Evolutionary conservation across 1,140 invertebrate genomes (phyloP).

Genomic region (Caenorhabditis elegans): DNA sequence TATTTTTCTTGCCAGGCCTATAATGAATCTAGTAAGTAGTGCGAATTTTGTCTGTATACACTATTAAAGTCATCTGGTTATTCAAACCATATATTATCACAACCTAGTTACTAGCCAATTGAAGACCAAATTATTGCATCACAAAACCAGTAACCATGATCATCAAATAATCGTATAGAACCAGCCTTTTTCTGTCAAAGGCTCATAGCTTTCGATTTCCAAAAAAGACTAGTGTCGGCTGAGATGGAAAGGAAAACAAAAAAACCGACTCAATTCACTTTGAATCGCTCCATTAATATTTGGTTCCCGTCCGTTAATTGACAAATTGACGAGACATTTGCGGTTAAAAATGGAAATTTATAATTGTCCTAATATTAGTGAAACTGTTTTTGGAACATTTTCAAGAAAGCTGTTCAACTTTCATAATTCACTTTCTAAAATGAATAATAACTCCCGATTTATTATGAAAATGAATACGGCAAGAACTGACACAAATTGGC

Average conservation of each 20-base stretch:
- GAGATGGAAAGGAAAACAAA: neutral
- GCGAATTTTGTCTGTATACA: no score
- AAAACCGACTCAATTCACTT: neutral
- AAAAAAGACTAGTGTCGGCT: neutral
- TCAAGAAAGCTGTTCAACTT: no score
- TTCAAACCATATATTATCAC: no score
- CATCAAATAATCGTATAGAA: slow-evolving; percentile 1
- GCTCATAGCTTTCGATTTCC: slow-evolving; percentile 16
- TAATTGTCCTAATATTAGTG: slow-evolving; percentile 1
- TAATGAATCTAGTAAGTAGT: no score
- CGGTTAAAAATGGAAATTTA: neutral
- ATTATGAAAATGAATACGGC: neutral
- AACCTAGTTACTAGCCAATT: no score
- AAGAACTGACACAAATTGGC: neutral
- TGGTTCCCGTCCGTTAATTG: neutral
- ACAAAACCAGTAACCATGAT: neutral
- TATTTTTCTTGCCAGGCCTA: no score
- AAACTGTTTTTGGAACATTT: neutral
- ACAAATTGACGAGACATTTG: neutral
- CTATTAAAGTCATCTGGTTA: no score
- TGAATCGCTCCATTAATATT: slow-evolving; percentile 14
- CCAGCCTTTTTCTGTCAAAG: neutral
- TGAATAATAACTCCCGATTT: neutral
- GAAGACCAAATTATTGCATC: no score
- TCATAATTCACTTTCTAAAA: neutral